Percentiles rank a stretch among this genome's conserved stretches.
Evolutionary conservation across 2,797 vertebrate species (phyloP).

Genomic region (Todus mexicanus): DNA sequence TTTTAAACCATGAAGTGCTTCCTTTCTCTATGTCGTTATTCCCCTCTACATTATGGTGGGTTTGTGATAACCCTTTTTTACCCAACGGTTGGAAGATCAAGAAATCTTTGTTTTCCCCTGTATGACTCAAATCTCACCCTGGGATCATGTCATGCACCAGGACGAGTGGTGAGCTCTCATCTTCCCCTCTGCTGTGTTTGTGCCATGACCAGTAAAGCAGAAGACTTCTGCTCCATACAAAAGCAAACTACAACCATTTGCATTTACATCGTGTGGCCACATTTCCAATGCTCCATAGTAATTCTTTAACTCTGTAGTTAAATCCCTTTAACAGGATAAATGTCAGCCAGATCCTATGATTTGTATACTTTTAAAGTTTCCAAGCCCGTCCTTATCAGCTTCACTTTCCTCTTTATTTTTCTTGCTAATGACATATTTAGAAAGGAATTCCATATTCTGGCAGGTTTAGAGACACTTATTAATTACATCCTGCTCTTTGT

Average conservation of each 20-base stretch:
- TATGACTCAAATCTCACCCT: background rate
- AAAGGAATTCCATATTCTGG: conserved; percentile 41
- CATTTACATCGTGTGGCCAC: background rate
- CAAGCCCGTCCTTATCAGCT: conserved; percentile 5
- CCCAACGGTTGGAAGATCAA: background rate
- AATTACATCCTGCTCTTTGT: conserved; percentile 53
- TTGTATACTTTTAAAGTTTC: background rate
- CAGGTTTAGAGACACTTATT: conserved; percentile 9
- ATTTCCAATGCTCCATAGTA: background rate
- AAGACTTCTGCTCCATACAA: background rate
- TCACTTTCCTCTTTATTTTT: conserved; percentile 27
- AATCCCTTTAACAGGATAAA: background rate
- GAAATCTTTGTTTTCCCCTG: background rate
- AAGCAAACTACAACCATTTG: background rate
- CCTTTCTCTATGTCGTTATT: background rate
- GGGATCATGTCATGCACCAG: background rate
- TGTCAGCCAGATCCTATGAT: background rate
- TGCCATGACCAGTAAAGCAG: background rate
- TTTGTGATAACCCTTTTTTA: background rate
- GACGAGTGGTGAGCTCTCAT: background rate
- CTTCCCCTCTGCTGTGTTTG: background rate
- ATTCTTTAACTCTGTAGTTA: background rate
- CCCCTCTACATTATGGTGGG: background rate
- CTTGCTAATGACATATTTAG: conserved; percentile 1
- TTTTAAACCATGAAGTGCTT: background rate